Evolutionary conservation across 2,113 vertebrate genomes (phyloP).

Genomic region (Ameiurus melas): DNA sequence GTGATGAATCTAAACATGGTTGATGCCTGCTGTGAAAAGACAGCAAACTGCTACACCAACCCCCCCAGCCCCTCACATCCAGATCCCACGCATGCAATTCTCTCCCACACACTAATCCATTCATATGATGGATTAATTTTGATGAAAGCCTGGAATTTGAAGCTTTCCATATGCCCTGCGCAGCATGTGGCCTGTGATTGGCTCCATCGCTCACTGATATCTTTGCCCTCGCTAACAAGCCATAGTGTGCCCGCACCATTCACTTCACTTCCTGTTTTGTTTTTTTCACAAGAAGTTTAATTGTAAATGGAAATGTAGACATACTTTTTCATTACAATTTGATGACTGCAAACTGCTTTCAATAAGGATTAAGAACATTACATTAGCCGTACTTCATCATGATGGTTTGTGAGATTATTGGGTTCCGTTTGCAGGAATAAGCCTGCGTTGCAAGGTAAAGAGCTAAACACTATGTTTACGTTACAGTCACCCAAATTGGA

Average conservation of each 20-base stretch:
- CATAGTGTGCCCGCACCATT: background rate
- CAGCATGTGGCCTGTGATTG: constrained; percentile 30
- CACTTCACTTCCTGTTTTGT: background rate
- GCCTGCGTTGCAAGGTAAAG: background rate
- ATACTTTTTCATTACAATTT: constrained; percentile 1
- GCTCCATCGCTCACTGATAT: constrained; percentile 41
- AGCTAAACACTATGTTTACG: background rate
- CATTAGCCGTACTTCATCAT: background rate
- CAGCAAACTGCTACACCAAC: constrained; percentile 6
- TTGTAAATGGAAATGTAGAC: constrained; percentile 15
- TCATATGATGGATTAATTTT: constrained; percentile 38
- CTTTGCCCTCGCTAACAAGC: constrained; percentile 45
- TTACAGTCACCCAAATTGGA: background rate
- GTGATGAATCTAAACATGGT: constrained; percentile 35
- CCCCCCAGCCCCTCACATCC: background rate
- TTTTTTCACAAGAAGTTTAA: background rate
- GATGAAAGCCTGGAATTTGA: constrained; percentile 37
- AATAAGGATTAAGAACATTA: constrained; percentile 14
- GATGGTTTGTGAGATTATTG: background rate
- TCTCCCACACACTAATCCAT: constrained; percentile 37
- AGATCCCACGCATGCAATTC: constrained; percentile 1
- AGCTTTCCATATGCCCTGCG: constrained; percentile 43
- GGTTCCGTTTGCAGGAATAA: background rate
- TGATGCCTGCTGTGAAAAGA: constrained; percentile 29
- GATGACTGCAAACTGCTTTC: constrained; percentile 1